Evolutionary conservation across 1,140 invertebrate genomes (phyloP).

Genomic region (Proales similis): DNA sequence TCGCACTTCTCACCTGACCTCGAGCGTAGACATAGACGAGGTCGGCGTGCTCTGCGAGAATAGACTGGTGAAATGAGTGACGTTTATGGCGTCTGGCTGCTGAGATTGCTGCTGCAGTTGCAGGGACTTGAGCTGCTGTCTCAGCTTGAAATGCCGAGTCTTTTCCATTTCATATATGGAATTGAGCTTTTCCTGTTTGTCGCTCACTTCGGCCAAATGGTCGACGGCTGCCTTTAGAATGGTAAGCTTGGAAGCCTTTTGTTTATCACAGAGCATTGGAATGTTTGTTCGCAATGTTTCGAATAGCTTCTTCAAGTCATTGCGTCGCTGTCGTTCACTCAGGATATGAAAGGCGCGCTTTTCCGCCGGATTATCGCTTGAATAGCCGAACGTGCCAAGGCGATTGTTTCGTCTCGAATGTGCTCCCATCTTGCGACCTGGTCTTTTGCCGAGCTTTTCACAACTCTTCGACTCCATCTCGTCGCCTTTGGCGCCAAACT

Average conservation of each 20-base stretch:
- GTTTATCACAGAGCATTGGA: slow-evolving; percentile 33
- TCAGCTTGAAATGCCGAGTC: not conserved
- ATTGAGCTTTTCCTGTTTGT: slow-evolving; percentile 35
- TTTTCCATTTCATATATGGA: slow-evolving; percentile 31
- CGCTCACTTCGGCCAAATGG: slow-evolving; percentile 19
- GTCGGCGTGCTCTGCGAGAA: too few species aligned
- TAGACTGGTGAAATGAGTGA: too few species aligned
- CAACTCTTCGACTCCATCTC: slow-evolving; percentile 3
- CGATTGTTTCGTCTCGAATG: slow-evolving; percentile 19
- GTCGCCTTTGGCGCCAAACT: not conserved
- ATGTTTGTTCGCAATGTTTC: slow-evolving; percentile 32
- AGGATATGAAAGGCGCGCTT: slow-evolving; percentile 33
- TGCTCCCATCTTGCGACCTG: not conserved
- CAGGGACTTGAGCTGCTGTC: slow-evolving; percentile 22
- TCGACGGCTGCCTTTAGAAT: slow-evolving; percentile 37
- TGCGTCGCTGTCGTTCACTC: slow-evolving; percentile 29
- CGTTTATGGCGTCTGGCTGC: too few species aligned
- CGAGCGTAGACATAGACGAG: too few species aligned
- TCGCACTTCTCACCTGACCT: too few species aligned
- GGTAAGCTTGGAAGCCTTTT: slow-evolving; percentile 18
- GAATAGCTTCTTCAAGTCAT: slow-evolving; percentile 36
- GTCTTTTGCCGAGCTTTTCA: slow-evolving; percentile 13
- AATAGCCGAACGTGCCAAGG: slow-evolving; percentile 9
- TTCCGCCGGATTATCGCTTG: slow-evolving; percentile 34
- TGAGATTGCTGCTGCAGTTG: too few species aligned